Percentiles rank a stretch among this genome's conserved stretches.
These are phyloP conservation scores for Tricholauxania praeusta DNA, from an alignment of 2,888 invertebrate species.

Conservation along the genomic window DNA sequence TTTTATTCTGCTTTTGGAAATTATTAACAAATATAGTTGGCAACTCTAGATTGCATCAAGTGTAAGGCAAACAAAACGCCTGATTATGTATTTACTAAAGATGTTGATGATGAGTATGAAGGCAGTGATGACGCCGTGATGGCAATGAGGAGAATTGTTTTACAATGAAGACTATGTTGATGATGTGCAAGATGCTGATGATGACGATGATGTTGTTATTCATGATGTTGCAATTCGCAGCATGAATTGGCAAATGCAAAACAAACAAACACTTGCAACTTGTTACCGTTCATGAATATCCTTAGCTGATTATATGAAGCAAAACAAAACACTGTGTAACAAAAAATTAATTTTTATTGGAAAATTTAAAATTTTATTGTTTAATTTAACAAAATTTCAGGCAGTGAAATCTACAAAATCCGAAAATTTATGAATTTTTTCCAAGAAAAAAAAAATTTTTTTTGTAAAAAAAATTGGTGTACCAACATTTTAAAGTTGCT, in stretches of 20 bases:
- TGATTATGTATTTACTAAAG: conserved; percentile 11
- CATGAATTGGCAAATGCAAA: conserved; percentile 19
- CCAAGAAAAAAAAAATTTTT: too few relatives aligned
- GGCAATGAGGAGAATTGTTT: neutral
- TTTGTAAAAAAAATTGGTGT: too few relatives aligned
- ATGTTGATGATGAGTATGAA: neutral
- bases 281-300: conserved; percentile 22
- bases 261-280: conserved; percentile 15
- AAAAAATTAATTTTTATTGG: too few relatives aligned
- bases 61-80: conserved; percentile 22
- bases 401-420: too few relatives aligned
- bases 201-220: neutral
- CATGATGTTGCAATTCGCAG: conserved; percentile 7
- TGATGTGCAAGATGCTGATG: neutral
- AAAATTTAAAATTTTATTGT: too few relatives aligned
- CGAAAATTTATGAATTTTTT: too few relatives aligned
- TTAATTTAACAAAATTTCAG: too few relatives aligned
- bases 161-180: neutral
- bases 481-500: too few relatives aligned
- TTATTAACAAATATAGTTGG: too few relatives aligned
- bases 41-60: conserved; percentile 5
- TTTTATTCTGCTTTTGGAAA: too few relatives aligned
- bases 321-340: neutral
- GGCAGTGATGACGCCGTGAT: neutral
- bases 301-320: conserved; percentile 18